Evolutionary conservation across 2,797 vertebrate genomes (phyloP).

Genomic region (Argentina silus): DNA sequence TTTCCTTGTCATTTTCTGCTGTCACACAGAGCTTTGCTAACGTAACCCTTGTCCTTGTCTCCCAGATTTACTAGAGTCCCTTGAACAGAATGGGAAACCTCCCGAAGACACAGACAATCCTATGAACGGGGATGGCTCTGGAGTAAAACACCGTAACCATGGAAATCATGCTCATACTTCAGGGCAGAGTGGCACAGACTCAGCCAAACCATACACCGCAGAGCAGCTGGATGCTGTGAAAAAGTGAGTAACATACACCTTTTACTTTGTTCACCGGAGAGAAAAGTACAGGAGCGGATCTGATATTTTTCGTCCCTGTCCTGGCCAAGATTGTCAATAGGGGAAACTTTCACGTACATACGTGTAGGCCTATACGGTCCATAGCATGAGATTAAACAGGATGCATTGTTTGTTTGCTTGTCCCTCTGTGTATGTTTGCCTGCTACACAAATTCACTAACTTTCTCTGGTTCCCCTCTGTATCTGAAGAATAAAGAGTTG

Average conservation of each 20-base stretch:
- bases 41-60: slow-evolving; percentile 2
- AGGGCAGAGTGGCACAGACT: slow-evolving; percentile 77
- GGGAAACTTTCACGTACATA: no score
- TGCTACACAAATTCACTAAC: no score
- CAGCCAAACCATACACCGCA: slow-evolving; percentile 84
- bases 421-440: no score
- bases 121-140: slow-evolving; percentile 73
- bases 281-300: no score
- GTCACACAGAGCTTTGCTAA: background rate
- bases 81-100: slow-evolving; percentile 80
- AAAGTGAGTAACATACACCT: slow-evolving; percentile 75
- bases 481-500: slow-evolving; percentile 91
- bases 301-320: no score
- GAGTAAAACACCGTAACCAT: slow-evolving; percentile 73
- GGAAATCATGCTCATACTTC: slow-evolving; percentile 67
- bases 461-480: background rate
- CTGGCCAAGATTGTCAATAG: no score
- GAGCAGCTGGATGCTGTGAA: slow-evolving; percentile 93
- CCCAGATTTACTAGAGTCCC: slow-evolving; percentile 83
- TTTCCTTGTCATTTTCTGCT: background rate
- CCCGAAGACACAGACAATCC: slow-evolving; percentile 66
- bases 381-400: no score
- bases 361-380: no score
- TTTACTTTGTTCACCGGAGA: no score
- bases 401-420: background rate